These are phyloP conservation scores for Phylloscopus collybita DNA, from an alignment of 2,797 vertebrate genomes.

Conservation along the genomic window DNA sequence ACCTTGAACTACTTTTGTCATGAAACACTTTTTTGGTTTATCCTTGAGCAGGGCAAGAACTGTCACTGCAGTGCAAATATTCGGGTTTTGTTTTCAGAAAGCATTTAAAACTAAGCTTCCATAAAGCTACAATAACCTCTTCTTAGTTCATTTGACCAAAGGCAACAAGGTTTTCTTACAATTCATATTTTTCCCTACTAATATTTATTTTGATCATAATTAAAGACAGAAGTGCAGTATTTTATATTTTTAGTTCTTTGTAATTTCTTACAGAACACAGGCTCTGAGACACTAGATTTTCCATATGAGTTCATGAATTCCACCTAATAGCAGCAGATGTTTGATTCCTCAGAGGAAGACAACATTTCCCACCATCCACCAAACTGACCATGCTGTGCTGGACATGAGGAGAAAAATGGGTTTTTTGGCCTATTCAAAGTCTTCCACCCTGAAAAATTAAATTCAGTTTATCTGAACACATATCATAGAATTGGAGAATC, in stretches of 20 bases:
- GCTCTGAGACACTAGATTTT: not conserved
- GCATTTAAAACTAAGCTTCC: slow-evolving; percentile 12
- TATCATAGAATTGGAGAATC: not conserved
- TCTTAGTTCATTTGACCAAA: slow-evolving; percentile 5
- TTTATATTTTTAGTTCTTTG: not conserved
- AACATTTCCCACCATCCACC: not conserved
- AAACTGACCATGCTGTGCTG: not conserved
- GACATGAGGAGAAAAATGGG: not conserved
- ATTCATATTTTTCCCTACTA: not conserved
- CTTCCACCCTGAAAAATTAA: not conserved
- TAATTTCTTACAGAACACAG: not conserved
- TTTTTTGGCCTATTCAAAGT: not conserved
- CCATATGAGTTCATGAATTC: not conserved
- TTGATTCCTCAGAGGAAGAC: not conserved
- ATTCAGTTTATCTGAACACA: not conserved
- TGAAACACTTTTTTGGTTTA: slow-evolving; percentile 64
- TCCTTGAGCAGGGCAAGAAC: slow-evolving; percentile 69
- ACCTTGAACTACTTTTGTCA: slow-evolving; percentile 78
- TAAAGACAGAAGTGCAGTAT: not conserved
- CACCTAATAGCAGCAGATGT: not conserved
- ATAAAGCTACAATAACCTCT: not conserved
- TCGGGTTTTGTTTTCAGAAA: slow-evolving; percentile 45
- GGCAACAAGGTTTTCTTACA: not conserved
- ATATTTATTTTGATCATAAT: not conserved
- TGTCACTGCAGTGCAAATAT: slow-evolving; percentile 20